Evolutionary conservation across 2,113 vertebrate species (phyloP).

Genomic region (Pampusana beccarii): DNA sequence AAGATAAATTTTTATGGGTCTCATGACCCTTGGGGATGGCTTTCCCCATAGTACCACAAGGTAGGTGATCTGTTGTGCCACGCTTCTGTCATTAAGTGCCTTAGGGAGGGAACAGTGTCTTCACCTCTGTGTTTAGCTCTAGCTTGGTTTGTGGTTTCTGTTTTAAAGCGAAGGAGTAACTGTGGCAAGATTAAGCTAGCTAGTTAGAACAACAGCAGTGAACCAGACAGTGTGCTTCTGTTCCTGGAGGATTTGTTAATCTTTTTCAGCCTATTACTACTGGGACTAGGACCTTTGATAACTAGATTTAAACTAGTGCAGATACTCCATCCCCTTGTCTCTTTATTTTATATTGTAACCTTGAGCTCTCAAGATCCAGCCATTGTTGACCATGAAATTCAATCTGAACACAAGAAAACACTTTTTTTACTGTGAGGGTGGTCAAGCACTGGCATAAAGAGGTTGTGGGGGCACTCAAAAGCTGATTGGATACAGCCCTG

Average conservation of each 20-base stretch:
- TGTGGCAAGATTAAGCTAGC: background rate
- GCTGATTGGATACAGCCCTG: background rate
- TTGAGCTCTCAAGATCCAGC: background rate
- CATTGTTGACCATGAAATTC: background rate
- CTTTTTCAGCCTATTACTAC: background rate
- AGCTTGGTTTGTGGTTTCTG: background rate
- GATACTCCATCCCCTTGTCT: background rate
- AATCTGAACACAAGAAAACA: background rate
- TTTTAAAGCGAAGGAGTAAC: background rate
- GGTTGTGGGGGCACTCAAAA: background rate
- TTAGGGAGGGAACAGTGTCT: background rate
- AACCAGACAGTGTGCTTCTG: background rate
- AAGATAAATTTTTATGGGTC: background rate
- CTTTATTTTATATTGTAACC: background rate
- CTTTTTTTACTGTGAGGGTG: background rate
- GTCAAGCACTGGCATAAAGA: background rate
- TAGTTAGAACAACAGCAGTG: background rate
- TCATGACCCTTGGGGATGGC: background rate
- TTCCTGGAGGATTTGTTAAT: background rate
- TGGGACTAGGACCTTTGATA: background rate
- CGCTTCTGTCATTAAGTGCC: background rate
- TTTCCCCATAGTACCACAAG: background rate
- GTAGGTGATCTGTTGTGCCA: background rate
- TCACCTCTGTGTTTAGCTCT: background rate
- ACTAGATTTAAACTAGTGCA: background rate